Base-by-base conservation (phyloP, 2,113 vertebrate genomes). In the Stomatorhinus ivindoensis region DNA sequence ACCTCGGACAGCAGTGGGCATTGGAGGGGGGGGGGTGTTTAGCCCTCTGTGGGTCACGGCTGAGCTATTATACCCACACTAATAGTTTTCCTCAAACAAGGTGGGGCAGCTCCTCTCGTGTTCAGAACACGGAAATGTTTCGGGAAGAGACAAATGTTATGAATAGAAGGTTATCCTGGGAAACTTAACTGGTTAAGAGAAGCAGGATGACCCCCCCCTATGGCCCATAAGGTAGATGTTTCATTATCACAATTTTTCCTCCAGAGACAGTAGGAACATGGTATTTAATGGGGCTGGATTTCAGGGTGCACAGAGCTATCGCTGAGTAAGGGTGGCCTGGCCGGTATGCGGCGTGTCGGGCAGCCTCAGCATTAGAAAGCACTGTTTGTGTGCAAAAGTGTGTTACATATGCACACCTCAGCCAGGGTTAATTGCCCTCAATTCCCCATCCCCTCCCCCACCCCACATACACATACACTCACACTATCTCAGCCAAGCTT, bases 31-130 rank as follows among this genome's bases (percentile, higher is more conserved):
- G n/a, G 85, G 31, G 93, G 94, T 92, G 92, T 93, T 94, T 93
- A 93, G 91, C 89, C 90, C 93, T 93, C 92, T 94, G 93, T 94
- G 95, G 87, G 94, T 92, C 90, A 89, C 89, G 92, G 92, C 93
- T 90, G 92, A 92, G 95, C 90, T 94, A 94, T 94, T 95, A 94
- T 94, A 90, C 94, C 95, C 94, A 88, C 95, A 94, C 95, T 95
- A 95, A 94, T 95, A 94, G 94, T 92, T 95, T 95, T 94, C 92
- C 90, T 92, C 89, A 90, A 95, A 95, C 94, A 92, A 94, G 93
- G 86, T 55, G 89, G 89, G 89, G 89, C 92, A 87, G 89, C 92
- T 92, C 92, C 90, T 90, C 80, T 92, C 91, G 91, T 90, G 92
- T 92, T 90, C 89, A 93, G 93, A 95, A 95, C 92, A 94, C 91